Base-by-base conservation (phyloP, 2,797 vertebrate species). In the Trichosurus vulpecula region DNA sequence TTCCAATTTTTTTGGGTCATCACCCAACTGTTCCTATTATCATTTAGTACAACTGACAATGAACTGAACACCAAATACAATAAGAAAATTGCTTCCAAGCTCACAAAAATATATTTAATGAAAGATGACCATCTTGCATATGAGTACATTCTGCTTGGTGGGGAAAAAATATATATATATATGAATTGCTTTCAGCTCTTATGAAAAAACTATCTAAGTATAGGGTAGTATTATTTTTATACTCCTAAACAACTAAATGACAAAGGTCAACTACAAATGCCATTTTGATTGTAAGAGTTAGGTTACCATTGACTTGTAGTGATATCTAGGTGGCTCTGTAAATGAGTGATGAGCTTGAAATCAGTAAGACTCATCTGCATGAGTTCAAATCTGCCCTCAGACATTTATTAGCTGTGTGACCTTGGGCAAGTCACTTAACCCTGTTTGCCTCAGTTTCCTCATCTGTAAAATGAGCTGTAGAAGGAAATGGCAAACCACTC, bases 181-280 rank as follows among this genome's bases (percentile, higher is more conserved):
- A 47, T 14, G 95, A 95, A 96, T 57, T 13, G 31, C n/a, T 93
- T 92, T 35, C 1, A 10, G 66, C 16, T 95, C 93, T 31, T 87
- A 74, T 8, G 54, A 81, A 81, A 66, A 35, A 61, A 31, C 41
- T 25, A 47, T 41, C 19, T 47, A 81, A 27, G 2, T 47, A 47
- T 27, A 81, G 25, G 0, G 41, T 47, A 22, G 0, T 3, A 47
- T 81, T 47, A 41, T 47, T 47, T 81, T 81, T 81, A 81, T 81
- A 25, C n/a, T 81, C 81, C 74, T 27, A 81, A 74, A 74, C 35
- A 74, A 47, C 8, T 81, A 41, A 22, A 47, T 25, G 74, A 47
- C 41, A 81, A 25, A 81, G 41, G 74, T 81, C 41, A 47, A 47
- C 41, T 47, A 81, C n/a, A 81, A 47, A 81, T 81, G 74, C 27